A percentile compares a stretch with the other conserved stretches of the same genome.
Conservation (phyloP, 2,888 invertebrate species). For the Limenitis camilla region DNA sequence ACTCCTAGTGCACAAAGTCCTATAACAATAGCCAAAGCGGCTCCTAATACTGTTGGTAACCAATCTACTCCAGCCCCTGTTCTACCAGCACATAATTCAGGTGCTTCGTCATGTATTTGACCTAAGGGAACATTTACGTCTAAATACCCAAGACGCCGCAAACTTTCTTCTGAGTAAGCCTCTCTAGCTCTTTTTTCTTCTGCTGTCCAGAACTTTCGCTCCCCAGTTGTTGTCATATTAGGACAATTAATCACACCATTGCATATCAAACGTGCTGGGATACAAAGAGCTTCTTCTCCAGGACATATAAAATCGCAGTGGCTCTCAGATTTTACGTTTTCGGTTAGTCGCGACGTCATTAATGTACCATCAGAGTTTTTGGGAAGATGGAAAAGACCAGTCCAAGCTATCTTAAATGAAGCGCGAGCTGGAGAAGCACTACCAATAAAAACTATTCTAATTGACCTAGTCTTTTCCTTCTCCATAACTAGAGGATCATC, state of each 20-base stretch:
- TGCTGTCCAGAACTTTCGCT: constrained; percentile 65
- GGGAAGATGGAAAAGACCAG: constrained; percentile 89
- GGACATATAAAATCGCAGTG: constrained; percentile 90
- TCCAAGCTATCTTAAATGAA: constrained; percentile 92
- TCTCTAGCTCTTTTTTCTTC: constrained; percentile 70
- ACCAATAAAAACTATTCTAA: constrained; percentile 82
- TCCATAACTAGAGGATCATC: constrained; percentile 73
- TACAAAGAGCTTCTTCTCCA: constrained; percentile 86
- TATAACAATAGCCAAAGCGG: constrained; percentile 72
- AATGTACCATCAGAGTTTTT: constrained; percentile 86
- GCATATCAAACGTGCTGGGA: constrained; percentile 87
- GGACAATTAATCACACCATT: constrained; percentile 93
- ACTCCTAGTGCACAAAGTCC: constrained; percentile 73
- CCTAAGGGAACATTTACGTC: constrained; percentile 63
- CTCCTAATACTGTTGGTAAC: constrained; percentile 78
- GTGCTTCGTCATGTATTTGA: constrained; percentile 82
- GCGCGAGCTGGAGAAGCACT: constrained; percentile 88
- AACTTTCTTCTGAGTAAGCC: constrained; percentile 75
- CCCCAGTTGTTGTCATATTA: constrained; percentile 76
- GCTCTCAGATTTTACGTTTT: constrained; percentile 37
- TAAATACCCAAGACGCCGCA: constrained; percentile 74
- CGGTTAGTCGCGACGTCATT: constrained; percentile 84
- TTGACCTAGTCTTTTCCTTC: constrained; percentile 77
- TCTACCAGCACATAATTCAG: constrained; percentile 79
- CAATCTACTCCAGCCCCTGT: constrained; percentile 71